Evolutionary conservation across 2,888 invertebrate species (phyloP).

Genomic region (Cheilosia urbana): DNA sequence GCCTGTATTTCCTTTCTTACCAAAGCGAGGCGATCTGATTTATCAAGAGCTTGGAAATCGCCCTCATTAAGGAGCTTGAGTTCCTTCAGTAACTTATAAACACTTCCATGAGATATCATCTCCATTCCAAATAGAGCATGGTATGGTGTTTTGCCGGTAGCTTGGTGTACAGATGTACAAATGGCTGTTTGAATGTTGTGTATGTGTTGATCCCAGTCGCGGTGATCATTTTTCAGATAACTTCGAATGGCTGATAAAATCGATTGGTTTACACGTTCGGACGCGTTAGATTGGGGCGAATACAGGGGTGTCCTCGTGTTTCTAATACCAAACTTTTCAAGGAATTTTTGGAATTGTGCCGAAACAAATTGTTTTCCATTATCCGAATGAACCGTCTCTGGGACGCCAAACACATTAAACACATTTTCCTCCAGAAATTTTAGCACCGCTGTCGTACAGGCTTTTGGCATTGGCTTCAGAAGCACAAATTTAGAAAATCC

Average conservation of each 20-base stretch:
- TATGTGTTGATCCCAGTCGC: constrained; percentile 62
- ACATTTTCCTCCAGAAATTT: background rate
- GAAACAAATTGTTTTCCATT: constrained; percentile 25
- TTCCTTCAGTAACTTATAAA: background rate
- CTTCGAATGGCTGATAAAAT: constrained; percentile 72
- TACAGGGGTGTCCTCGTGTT: constrained; percentile 1
- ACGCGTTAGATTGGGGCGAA: constrained; percentile 23
- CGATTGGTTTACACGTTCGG: constrained; percentile 12
- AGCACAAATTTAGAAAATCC: constrained; percentile 13
- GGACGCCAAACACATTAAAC: constrained; percentile 7
- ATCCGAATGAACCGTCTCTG: constrained; percentile 23
- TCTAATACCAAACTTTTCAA: background rate
- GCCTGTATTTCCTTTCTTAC: background rate
- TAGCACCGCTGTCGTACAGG: background rate
- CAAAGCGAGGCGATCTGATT: background rate
- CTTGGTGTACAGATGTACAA: constrained; percentile 41
- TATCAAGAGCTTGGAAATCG: background rate
- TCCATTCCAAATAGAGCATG: background rate
- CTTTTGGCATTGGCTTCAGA: constrained; percentile 31
- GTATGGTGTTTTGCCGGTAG: constrained; percentile 18
- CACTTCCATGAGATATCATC: background rate
- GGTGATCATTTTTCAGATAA: constrained; percentile 58
- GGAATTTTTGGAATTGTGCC: background rate
- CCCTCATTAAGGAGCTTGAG: background rate
- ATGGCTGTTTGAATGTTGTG: constrained; percentile 51